These are phyloP conservation scores for Cepaea nemoralis DNA, from an alignment of 1,140 invertebrate species.

Conservation along the genomic window DNA sequence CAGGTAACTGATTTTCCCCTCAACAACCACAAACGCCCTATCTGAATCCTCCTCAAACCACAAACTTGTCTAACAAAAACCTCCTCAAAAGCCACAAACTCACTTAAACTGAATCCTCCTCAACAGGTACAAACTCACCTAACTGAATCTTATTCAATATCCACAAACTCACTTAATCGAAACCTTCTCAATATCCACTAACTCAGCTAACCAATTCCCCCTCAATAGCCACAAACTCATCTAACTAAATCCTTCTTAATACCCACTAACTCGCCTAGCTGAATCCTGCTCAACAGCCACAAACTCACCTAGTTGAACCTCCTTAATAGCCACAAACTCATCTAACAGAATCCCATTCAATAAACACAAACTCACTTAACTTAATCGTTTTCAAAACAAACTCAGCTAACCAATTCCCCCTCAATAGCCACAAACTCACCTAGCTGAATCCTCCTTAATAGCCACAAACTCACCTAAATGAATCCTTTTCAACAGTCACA, in stretches of 20 bases:
- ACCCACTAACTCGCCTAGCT: slow-evolving; percentile 48
- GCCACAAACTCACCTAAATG: slow-evolving; percentile 47
- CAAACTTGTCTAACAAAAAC: slow-evolving; percentile 56
- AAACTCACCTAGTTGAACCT: slow-evolving; percentile 51
- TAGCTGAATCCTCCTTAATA: slow-evolving; percentile 57
- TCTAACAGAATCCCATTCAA: slow-evolving; percentile 62
- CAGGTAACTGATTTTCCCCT: slow-evolving; percentile 2
- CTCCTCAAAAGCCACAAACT: slow-evolving; percentile 49
- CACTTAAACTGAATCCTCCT: slow-evolving; percentile 50
- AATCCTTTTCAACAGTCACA: slow-evolving; percentile 47
- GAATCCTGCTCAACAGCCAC: slow-evolving; percentile 54
- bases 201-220: slow-evolving; percentile 36
- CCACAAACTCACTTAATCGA: slow-evolving; percentile 32
- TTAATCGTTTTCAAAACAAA: slow-evolving; percentile 45
- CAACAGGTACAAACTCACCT: slow-evolving; percentile 50
- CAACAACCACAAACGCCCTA: no score
- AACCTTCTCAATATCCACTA: slow-evolving; percentile 40
- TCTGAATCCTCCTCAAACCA: no score
- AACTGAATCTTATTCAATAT: slow-evolving; percentile 57
- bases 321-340: slow-evolving; percentile 47
- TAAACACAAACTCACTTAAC: slow-evolving; percentile 33
- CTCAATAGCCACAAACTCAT: no score
- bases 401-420: slow-evolving; percentile 25
- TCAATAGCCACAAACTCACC: slow-evolving; percentile 26
- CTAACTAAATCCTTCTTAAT: no score